A percentile compares a stretch with the other conserved stretches of the same genome.
Evolutionary conservation across 64 coral and sea anemone genomes (phyloP).

Genomic region (Anthopleura sola): DNA sequence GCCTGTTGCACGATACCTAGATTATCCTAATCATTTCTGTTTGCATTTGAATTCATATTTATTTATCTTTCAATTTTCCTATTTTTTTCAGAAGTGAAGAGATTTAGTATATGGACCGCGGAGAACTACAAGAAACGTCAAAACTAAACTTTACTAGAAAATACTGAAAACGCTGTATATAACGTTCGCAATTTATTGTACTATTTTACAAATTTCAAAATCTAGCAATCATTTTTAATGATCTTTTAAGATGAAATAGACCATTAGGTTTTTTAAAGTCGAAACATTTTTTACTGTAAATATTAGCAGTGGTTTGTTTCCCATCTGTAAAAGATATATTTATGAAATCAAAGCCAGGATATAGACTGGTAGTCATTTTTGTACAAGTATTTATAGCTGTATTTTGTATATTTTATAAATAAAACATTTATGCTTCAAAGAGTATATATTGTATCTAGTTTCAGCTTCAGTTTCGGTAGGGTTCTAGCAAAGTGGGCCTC

Average conservation of each 20-base stretch:
- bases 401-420: background rate
- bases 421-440: background rate
- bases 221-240: background rate
- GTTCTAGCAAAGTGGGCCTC: too few relatives aligned
- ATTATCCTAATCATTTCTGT: too few relatives aligned
- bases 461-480: too few relatives aligned
- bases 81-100: slow-evolving; percentile 6
- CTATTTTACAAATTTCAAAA: background rate
- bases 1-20: too few relatives aligned
- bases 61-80: background rate
- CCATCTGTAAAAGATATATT: slow-evolving; percentile 1
- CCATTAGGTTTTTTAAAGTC: background rate
- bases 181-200: background rate
- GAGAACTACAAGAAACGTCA: slow-evolving; percentile 17
- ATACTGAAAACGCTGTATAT: background rate
- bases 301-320: background rate
- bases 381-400: background rate
- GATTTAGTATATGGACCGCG: slow-evolving; percentile 40
- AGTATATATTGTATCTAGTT: too few relatives aligned
- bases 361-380: background rate
- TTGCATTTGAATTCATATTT: too few relatives aligned
- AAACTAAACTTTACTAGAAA: background rate
- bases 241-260: background rate
- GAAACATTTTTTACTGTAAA: background rate
- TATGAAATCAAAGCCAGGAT: background rate